Evolutionary conservation across 1,140 invertebrate genomes (phyloP).

Genomic region (Saccostrea glomerata): DNA sequence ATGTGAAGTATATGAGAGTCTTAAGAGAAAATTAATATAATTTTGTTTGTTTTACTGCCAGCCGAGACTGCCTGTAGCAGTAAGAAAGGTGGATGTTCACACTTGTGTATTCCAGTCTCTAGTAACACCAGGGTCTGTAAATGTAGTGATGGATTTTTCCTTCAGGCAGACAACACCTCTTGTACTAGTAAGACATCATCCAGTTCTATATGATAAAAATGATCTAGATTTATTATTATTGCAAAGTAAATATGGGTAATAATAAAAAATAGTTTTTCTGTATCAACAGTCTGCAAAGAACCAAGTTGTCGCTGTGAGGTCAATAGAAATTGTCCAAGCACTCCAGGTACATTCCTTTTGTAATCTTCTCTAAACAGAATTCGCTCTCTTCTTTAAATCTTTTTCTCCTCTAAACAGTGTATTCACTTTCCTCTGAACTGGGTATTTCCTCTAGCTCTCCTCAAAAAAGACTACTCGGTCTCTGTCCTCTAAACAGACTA

Average conservation of each 20-base stretch:
- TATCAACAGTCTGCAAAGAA: neutral
- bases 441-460: too few relatives aligned
- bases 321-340: neutral
- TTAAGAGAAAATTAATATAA: too few relatives aligned
- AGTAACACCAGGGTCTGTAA: neutral
- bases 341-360: neutral
- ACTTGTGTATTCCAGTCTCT: constrained; percentile 11
- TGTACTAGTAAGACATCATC: neutral
- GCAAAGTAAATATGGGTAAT: too few relatives aligned
- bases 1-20: too few relatives aligned
- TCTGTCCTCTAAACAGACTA: too few relatives aligned
- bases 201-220: neutral
- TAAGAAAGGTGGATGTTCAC: neutral
- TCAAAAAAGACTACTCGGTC: too few relatives aligned
- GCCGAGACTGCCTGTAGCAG: neutral
- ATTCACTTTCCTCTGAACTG: too few relatives aligned
- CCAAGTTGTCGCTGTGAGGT: neutral
- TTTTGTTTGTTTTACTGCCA: neutral
- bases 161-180: neutral
- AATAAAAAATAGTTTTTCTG: neutral
- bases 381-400: too few relatives aligned
- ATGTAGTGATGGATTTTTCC: neutral
- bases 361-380: too few relatives aligned
- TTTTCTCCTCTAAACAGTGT: too few relatives aligned
- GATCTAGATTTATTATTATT: neutral